A percentile compares a stretch with the other conserved stretches of the same genome.
phyloP scores from a whole-genome alignment of 2,888 invertebrate genomes.

The Ornithoptera alexandrae region DNA sequence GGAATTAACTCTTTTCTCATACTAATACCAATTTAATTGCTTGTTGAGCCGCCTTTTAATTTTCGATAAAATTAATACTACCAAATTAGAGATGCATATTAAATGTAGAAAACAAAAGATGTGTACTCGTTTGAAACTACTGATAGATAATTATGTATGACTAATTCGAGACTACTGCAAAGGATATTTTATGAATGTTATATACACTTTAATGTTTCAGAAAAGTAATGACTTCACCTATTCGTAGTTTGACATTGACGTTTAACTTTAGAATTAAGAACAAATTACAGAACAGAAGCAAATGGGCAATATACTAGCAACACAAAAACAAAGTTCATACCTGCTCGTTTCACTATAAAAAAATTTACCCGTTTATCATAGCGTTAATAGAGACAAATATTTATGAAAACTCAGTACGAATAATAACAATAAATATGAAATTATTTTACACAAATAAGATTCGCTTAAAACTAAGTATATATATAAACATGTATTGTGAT shows the following conservation, averaged over 20 bases:
- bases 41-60: background rate
- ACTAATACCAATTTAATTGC: constrained; percentile 19
- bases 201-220: background rate
- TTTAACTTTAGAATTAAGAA: background rate
- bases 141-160: background rate
- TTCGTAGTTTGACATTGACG: constrained; percentile 11
- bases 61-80: background rate
- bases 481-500: no score
- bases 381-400: background rate
- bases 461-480: no score
- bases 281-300: constrained; percentile 1
- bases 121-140: background rate
- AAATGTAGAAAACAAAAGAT: background rate
- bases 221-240: constrained; percentile 23
- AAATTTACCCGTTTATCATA: background rate
- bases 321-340: background rate
- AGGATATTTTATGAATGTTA: background rate
- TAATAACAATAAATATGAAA: no score
- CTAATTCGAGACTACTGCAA: background rate
- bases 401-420: no score
- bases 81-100: background rate
- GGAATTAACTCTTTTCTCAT: constrained; percentile 16
- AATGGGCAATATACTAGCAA: background rate
- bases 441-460: no score
- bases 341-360: background rate